Conservation (phyloP, 2,888 invertebrate genomes). For the Opisthograptis luteolata region DNA sequence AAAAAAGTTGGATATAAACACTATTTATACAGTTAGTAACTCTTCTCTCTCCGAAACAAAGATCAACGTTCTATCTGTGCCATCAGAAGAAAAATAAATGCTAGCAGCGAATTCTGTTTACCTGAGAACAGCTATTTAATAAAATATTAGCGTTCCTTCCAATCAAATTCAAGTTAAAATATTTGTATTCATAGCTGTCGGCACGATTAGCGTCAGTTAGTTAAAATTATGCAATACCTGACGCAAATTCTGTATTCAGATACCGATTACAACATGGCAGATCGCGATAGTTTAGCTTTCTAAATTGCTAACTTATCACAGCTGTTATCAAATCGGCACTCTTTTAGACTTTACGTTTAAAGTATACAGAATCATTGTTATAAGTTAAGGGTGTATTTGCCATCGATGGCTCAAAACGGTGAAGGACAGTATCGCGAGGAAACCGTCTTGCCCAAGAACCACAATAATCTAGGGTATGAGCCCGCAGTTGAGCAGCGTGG, state of each 20-base stretch:
- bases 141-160: not conserved
- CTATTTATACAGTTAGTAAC: too few relatives aligned
- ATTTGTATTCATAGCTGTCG: not conserved
- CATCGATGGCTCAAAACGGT: too few relatives aligned
- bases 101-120: too few relatives aligned
- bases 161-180: not conserved
- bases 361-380: not conserved
- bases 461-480: too few relatives aligned
- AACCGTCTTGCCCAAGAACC: too few relatives aligned
- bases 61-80: too few relatives aligned
- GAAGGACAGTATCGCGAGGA: too few relatives aligned
- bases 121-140: not conserved
- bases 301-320: slow-evolving; percentile 42
- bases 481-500: too few relatives aligned
- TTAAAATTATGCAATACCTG: slow-evolving; percentile 8
- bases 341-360: not conserved
- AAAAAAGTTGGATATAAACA: too few relatives aligned
- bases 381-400: too few relatives aligned
- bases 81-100: too few relatives aligned
- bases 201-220: slow-evolving; percentile 12
- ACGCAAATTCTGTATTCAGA: slow-evolving; percentile 21
- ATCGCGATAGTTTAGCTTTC: slow-evolving; percentile 21
- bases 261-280: slow-evolving; percentile 19
- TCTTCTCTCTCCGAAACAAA: too few relatives aligned
- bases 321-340: not conserved